Evolutionary conservation across 2,113 vertebrate genomes (phyloP).

Genomic region (Sapajus apella): DNA sequence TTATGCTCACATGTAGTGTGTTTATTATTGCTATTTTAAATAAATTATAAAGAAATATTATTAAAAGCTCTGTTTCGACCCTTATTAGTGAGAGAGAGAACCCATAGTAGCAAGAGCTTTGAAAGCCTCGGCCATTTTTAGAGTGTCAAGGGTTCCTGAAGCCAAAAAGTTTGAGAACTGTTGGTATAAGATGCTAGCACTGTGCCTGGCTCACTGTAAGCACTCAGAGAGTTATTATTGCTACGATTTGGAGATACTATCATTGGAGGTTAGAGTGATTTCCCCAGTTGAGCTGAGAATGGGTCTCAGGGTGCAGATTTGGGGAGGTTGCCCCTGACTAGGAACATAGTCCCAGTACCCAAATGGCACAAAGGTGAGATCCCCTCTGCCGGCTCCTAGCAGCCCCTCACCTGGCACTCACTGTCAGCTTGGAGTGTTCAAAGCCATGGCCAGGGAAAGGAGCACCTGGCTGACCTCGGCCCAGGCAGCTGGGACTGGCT

Average conservation of each 20-base stretch:
- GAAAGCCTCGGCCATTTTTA: background rate
- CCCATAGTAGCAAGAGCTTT: background rate
- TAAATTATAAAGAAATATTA: background rate
- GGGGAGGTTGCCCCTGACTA: background rate
- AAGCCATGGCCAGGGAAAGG: background rate
- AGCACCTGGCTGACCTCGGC: background rate
- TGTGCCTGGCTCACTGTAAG: background rate
- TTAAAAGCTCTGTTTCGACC: background rate
- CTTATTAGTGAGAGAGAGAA: background rate
- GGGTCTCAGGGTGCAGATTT: background rate
- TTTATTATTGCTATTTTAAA: constrained; percentile 11
- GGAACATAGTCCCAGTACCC: background rate
- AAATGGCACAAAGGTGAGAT: background rate
- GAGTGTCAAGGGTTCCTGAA: background rate
- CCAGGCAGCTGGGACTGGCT: background rate
- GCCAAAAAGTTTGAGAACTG: background rate
- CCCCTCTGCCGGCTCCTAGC: background rate
- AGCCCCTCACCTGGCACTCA: background rate
- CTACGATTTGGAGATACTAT: too few relatives aligned
- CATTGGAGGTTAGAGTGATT: fast-evolving
- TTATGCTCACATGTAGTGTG: background rate
- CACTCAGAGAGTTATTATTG: background rate
- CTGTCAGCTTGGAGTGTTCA: background rate
- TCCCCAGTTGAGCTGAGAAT: background rate
- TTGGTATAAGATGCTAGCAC: background rate